These are phyloP conservation scores for Neodontobutis hainanensis DNA, from an alignment of 2,113 vertebrate species.

Conservation along the genomic window DNA sequence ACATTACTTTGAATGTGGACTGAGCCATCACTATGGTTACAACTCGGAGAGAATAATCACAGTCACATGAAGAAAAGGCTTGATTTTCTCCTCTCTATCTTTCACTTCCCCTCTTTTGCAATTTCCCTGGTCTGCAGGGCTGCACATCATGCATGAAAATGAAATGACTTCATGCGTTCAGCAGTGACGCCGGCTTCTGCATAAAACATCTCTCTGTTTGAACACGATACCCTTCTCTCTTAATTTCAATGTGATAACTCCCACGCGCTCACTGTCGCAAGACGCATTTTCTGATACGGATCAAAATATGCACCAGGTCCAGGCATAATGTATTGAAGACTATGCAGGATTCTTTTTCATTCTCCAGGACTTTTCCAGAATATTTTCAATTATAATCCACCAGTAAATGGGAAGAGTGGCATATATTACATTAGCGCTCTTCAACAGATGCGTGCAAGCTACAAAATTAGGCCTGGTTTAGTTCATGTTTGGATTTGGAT, in stretches of 20 bases:
- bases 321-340: neutral
- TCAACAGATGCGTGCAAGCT: too few species aligned
- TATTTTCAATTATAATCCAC: neutral
- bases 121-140: conserved; percentile 70
- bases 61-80: conserved; percentile 58
- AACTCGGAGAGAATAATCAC: conserved; percentile 68
- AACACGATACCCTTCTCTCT: conserved; percentile 73
- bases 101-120: conserved; percentile 61
- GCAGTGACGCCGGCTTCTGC: conserved; percentile 73
- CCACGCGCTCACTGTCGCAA: conserved; percentile 53
- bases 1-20: neutral
- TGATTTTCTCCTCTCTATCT: conserved; percentile 43
- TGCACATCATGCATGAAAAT: conserved; percentile 81
- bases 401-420: neutral
- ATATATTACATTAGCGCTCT: too few species aligned
- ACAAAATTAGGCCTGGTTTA: too few species aligned
- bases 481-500: too few species aligned
- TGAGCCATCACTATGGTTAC: conserved; percentile 61
- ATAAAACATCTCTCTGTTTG: conserved; percentile 78
- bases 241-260: conserved; percentile 65
- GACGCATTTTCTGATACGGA: conserved; percentile 31
- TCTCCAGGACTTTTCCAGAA: neutral
- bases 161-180: conserved; percentile 77
- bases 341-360: neutral
- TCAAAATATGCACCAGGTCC: conserved; percentile 37